Base-by-base conservation (phyloP, 2,888 invertebrate genomes). In the Drosophila tripunctata region DNA sequence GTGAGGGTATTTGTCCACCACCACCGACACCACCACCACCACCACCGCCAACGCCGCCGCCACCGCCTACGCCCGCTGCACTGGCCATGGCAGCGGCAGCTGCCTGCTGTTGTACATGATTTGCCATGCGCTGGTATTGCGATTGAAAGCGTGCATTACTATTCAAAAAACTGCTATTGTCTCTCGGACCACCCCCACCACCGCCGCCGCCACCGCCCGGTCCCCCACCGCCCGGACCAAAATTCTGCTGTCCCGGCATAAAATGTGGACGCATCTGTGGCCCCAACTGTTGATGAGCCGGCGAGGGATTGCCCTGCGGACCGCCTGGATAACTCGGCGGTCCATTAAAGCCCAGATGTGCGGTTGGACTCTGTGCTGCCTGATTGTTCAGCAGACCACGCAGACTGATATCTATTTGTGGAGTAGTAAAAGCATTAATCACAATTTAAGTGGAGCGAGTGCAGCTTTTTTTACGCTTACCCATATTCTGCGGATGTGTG, bases 401-500 rank as follows among this genome's bases (percentile, higher is more conserved):
- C 74, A 91, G 88, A 78, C 91, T 91, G 73, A 91, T 91, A 75
- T 91, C 91, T 91, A 69, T 2, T 27, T 27, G 27, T 3, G 15
- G 24, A 8, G 7, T 5, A 15, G 1, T 1, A 15, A 0, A 7
- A n/a, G 6, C n/a, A 38, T 27, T 19, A 14, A 7, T 38, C 5
- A 30, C 14, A 8, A 36, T 7, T 4, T n/a, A n/a, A 14, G 19
- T 15, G 17, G 12, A 5, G 3, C 6, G 7, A 40, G 24, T 24
- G 14, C 33, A 10, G 10, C 33, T 4, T 2, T 7, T 5, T 17
- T 19, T 7, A 68, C n/a, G n/a, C 86, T 78, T 90, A 91, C 92
- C 93, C 92, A 93, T 92, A 81, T 93, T 93, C 89, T 93, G 93
- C 75, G 94, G 94, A 89, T 94, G 94, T 86, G 94, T 94, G 78